phyloP scores from a whole-genome alignment of 2,113 vertebrate species.

The Gymnocephalus cernua region DNA sequence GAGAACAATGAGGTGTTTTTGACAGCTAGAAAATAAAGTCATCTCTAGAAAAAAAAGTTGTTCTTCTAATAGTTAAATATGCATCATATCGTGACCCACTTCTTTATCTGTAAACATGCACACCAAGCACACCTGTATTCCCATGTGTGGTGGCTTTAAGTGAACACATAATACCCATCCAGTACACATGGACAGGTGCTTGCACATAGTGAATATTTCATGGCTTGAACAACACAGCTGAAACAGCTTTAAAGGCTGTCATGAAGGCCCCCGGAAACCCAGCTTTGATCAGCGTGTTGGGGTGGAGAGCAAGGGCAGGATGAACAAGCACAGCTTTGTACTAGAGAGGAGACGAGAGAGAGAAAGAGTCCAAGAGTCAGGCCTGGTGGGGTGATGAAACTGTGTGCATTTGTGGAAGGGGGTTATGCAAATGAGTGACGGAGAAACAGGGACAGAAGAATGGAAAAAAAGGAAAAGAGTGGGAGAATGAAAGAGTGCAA shows the following conservation, averaged over 20 bases:
- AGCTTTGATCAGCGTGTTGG: constrained; percentile 71
- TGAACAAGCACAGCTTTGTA: constrained; percentile 76
- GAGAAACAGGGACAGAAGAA: constrained; percentile 20
- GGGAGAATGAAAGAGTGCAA: neutral
- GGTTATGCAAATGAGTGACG: constrained; percentile 44
- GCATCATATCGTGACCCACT: constrained; percentile 24
- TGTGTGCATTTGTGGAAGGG: constrained; percentile 34
- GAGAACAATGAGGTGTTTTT: neutral
- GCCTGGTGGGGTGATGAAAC: constrained; percentile 35
- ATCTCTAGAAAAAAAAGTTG: neutral
- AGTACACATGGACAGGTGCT: constrained; percentile 54
- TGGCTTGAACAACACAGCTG: constrained; percentile 58
- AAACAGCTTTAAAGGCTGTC: constrained; percentile 63
- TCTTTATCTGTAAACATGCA: neutral
- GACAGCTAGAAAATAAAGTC: neutral
- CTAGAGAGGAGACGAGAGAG: constrained; percentile 44
- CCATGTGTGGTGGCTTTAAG: constrained; percentile 10
- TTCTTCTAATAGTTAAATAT: constrained; percentile 14
- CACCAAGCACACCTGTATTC: constrained; percentile 3
- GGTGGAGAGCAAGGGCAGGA: constrained; percentile 52
- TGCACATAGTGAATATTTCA: constrained; percentile 78
- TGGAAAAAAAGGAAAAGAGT: constrained; percentile 17
- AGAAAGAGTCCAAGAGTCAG: constrained; percentile 57
- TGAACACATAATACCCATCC: neutral
- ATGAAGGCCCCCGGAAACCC: constrained; percentile 34